phyloP scores from a whole-genome alignment of 2,888 invertebrate species.

The Metacarcinus magister region DNA sequence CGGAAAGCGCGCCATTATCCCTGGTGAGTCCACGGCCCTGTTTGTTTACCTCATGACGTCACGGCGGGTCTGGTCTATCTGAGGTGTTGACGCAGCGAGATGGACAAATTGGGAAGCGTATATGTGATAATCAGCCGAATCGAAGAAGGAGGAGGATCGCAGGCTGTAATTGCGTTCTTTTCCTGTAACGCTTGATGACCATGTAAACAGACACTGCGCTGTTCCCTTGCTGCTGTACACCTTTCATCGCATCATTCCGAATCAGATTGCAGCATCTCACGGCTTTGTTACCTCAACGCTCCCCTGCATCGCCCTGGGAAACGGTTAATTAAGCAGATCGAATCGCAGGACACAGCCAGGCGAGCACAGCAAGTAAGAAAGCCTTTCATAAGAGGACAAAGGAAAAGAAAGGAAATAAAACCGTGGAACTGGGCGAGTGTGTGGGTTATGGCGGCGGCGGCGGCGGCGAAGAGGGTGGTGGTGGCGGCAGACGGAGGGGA shows the following conservation, averaged over 20 bases:
- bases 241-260: background rate
- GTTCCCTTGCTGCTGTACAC: background rate
- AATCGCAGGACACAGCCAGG: background rate
- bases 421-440: background rate
- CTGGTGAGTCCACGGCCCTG: background rate
- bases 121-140: background rate
- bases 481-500: background rate
- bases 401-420: background rate
- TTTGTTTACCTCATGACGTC: constrained; percentile 10
- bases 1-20: constrained; percentile 3
- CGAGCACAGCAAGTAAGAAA: background rate
- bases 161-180: background rate
- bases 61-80: background rate
- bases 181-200: background rate
- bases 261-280: background rate
- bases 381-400: constrained; percentile 18
- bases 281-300: background rate
- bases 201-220: background rate
- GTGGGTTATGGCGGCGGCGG: background rate
- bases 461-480: background rate
- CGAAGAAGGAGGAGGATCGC: background rate
- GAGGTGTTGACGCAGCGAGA: constrained; percentile 47
- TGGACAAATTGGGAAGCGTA: constrained; percentile 16
- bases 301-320: background rate
- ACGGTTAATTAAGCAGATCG: background rate